A percentile compares a stretch with the other conserved stretches of the same genome.
These are phyloP conservation scores for Sorex maritimensis DNA, from an alignment of 2,797 vertebrate species.

Conservation along the genomic window DNA sequence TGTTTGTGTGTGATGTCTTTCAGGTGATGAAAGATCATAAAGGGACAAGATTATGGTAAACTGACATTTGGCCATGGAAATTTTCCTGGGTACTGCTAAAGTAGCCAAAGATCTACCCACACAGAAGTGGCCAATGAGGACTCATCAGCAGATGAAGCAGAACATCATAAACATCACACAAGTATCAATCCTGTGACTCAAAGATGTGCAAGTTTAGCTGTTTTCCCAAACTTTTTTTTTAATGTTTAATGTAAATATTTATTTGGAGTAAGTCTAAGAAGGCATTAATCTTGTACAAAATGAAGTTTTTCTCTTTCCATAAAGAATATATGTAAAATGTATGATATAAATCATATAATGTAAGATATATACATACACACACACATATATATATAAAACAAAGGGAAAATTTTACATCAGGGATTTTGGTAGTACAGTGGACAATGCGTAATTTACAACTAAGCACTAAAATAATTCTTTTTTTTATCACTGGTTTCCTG, in stretches of 20 bases:
- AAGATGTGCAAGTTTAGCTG: conserved; percentile 12
- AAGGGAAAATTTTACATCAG: conserved; percentile 36
- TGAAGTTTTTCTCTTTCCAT: too few species aligned
- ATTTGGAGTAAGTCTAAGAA: too few species aligned
- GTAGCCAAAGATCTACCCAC: background rate
- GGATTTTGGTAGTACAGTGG: background rate
- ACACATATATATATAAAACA: background rate
- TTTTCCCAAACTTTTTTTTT: background rate
- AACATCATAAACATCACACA: background rate
- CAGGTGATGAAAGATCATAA: background rate
- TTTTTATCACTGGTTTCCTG: too few species aligned
- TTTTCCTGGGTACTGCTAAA: background rate
- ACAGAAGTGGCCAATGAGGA: background rate
- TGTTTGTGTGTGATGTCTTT: background rate
- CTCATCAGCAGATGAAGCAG: conserved; percentile 18
- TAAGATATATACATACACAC: too few species aligned
- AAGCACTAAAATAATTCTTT: background rate
- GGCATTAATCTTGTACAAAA: too few species aligned
- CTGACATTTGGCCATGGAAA: background rate
- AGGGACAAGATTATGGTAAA: background rate
- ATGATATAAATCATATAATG: too few species aligned
- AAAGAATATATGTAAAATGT: too few species aligned
- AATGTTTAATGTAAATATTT: too few species aligned
- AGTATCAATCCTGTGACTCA: conserved; percentile 13
- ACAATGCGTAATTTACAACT: background rate